Evolutionary conservation across 2,797 vertebrate genomes (phyloP), one percentile per base, ranked within the genome.

Genomic region (Scolopax rusticola): DNA sequence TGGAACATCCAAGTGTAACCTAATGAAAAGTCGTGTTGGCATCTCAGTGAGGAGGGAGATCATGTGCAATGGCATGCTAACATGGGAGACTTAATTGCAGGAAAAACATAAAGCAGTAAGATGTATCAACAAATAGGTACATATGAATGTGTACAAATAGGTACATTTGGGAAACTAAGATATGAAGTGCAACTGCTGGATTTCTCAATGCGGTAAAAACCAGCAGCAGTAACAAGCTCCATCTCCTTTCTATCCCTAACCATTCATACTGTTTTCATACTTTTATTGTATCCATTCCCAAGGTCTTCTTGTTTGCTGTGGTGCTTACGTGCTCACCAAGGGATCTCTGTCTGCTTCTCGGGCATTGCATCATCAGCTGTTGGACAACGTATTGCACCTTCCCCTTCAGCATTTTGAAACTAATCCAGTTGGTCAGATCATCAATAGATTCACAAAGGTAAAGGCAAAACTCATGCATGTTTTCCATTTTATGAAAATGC

Each of bases 381-480:
- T 98, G 54, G 95, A 97, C 69, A 96, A 69, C 15, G 75, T 98
- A 27, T 89, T 98, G 45, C 97, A 96, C 27, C 95, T 98, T 63
- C 97, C 98, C 6, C 94, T 98, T 38, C 95, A 96, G 74, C 69
- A 88, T 84, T 97, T 98, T 95, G 97, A 97, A 96, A 97, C 64
- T 6, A 97, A 71, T 51, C 91, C 97, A 10, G 56, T 80, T 68
- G 97, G 93, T 50, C 96, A 97, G 75, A 92, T 98, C 36, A 93
- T 98, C 70, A 97, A 59, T 47, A 92, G 94, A 20, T 97, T 98
- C 85, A 97, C 97, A 71, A 98, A 97, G 97, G 97, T 98, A 88
- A 91, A 76, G 27, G 33, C 21, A 77, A 92, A 80, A 63, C 15
- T 87, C 6, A 4, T 16, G 11, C 7, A 1, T 47, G 21, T 77